phyloP scores from a whole-genome alignment of 2,797 vertebrate species.

The Mus minutoides region DNA sequence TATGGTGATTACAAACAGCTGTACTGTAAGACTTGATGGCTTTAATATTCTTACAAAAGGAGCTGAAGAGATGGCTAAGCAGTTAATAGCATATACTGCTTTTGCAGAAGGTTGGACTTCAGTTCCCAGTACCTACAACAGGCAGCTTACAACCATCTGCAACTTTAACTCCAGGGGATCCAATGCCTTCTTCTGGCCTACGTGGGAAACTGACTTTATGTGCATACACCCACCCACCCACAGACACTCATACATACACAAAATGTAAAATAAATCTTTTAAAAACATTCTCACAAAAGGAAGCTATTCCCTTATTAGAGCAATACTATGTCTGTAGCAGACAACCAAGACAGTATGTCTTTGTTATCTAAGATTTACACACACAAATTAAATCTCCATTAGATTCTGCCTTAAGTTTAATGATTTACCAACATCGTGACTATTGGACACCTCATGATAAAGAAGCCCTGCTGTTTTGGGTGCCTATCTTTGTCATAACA shows the following conservation, averaged over 20 bases:
- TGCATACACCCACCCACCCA: background rate
- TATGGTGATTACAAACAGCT: background rate
- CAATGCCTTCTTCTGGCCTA: background rate
- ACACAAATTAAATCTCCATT: background rate
- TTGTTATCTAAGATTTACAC: background rate
- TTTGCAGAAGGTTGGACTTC: background rate
- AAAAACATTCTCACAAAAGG: background rate
- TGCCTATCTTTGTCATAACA: background rate
- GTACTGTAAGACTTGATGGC: background rate
- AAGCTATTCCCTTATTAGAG: background rate
- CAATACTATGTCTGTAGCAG: background rate
- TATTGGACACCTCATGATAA: background rate
- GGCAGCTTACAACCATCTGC: background rate
- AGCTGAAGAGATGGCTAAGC: too few species aligned
- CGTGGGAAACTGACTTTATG: background rate
- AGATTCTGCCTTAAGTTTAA: background rate
- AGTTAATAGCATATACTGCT: background rate
- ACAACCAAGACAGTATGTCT: background rate
- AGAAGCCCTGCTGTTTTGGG: background rate
- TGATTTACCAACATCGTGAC: background rate
- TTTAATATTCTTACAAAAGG: background rate
- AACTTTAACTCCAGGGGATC: background rate
- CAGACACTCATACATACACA: background rate
- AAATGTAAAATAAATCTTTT: background rate
- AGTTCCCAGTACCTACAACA: background rate